These are phyloP conservation scores for Neopelma chrysocephalum DNA, from an alignment of 2,797 vertebrate genomes.

Conservation along the genomic window DNA sequence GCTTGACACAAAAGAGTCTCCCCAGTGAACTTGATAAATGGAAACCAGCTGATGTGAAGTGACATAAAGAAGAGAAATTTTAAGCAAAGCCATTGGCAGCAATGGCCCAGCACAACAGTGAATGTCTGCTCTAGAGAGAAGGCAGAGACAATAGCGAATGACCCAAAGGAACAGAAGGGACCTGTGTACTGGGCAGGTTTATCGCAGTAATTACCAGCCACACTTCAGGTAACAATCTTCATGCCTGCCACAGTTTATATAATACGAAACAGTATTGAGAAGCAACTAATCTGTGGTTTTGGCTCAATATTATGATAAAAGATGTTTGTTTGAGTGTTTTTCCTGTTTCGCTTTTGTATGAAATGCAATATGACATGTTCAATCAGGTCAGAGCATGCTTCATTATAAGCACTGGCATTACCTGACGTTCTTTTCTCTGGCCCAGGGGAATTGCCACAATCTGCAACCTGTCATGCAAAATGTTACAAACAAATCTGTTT, in stretches of 20 bases:
- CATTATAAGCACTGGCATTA: not conserved
- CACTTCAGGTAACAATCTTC: not conserved
- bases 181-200: accelerated
- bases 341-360: not conserved
- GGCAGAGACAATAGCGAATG: not conserved
- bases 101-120: not conserved
- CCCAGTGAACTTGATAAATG: not conserved
- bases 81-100: not conserved
- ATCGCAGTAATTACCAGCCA: not conserved
- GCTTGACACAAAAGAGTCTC: not conserved
- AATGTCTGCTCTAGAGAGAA: not conserved
- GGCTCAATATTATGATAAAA: not conserved
- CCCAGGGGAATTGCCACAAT: not conserved
- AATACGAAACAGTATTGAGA: not conserved
- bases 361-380: not conserved
- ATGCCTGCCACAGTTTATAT: not conserved
- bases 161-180: not conserved
- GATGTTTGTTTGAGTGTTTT: not conserved
- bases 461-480: constrained; percentile 12
- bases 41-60: not conserved
- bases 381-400: not conserved
- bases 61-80: not conserved
- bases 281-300: not conserved
- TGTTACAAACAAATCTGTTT: not conserved
- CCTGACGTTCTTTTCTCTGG: not conserved